Conservation (phyloP, 2,888 invertebrate genomes). For the Diarsia mendica region DNA sequence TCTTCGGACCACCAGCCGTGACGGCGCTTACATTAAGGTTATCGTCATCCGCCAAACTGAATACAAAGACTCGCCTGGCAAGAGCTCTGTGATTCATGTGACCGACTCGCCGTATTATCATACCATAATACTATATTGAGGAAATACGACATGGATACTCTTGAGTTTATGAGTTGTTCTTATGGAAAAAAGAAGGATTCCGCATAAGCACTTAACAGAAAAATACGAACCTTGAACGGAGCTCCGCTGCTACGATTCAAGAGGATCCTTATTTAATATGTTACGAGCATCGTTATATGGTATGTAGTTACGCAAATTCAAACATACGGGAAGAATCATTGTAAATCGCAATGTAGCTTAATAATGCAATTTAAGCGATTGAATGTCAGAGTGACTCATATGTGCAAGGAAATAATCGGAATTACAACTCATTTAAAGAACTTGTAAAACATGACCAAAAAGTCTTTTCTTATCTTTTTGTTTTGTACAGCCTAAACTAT, state of each 20-base stretch:
- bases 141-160: slow-evolving; percentile 75
- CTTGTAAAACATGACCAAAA: not conserved
- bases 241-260: slow-evolving; percentile 34
- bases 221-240: slow-evolving; percentile 39
- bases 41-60: slow-evolving; percentile 89
- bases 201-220: slow-evolving; percentile 60
- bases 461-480: not conserved
- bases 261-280: slow-evolving; percentile 49
- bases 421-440: not conserved
- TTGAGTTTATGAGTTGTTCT: slow-evolving; percentile 68
- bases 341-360: slow-evolving; percentile 19
- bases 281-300: slow-evolving; percentile 31
- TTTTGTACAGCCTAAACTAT: not conserved
- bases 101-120: slow-evolving; percentile 83
- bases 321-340: slow-evolving; percentile 19
- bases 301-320: slow-evolving; percentile 34
- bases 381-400: not conserved
- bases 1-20: slow-evolving; percentile 89
- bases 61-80: slow-evolving; percentile 85
- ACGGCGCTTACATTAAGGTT: slow-evolving; percentile 90
- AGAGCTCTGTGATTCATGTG: slow-evolving; percentile 87
- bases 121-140: slow-evolving; percentile 81
- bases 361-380: slow-evolving; percentile 16
- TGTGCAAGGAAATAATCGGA: not conserved
- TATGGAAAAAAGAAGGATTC: slow-evolving; percentile 69